Evolutionary conservation across 2,888 invertebrate genomes (phyloP).

Genomic region (Orthosia gracilis): DNA sequence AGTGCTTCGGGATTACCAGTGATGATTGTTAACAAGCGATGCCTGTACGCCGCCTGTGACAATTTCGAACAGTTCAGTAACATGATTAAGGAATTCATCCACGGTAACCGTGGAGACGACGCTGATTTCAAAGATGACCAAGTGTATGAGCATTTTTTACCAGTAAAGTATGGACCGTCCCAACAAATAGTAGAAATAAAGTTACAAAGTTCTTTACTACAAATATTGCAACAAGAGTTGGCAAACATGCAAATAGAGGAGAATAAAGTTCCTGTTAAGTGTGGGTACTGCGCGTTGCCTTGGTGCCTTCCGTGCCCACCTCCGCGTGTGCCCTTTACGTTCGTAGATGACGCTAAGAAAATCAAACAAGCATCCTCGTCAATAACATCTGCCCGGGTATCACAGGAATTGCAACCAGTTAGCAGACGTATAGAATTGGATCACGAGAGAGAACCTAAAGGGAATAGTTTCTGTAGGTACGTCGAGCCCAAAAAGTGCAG

Average conservation of each 20-base stretch:
- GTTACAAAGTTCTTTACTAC: conserved; percentile 83
- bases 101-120: conserved; percentile 76
- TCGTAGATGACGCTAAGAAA: not conserved
- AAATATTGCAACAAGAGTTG: conserved; percentile 81
- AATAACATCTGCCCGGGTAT: not conserved
- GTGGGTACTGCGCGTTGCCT: conserved; percentile 75
- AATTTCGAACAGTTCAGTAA: conserved; percentile 80
- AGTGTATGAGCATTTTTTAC: conserved; percentile 77
- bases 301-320: conserved; percentile 32
- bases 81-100: conserved; percentile 79
- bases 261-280: conserved; percentile 70
- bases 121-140: conserved; percentile 77
- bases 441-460: conserved; percentile 84
- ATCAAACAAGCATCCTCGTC: not conserved
- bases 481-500: conserved; percentile 76
- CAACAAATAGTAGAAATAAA: conserved; percentile 77
- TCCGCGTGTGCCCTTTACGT: no score
- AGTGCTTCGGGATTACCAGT: conserved; percentile 83
- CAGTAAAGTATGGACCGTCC: conserved; percentile 75
- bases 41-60: conserved; percentile 85
- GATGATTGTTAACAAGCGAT: conserved; percentile 82
- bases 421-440: conserved; percentile 78
- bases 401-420: conserved; percentile 71
- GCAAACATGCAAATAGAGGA: conserved; percentile 65
- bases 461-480: conserved; percentile 79